A percentile compares a stretch with the other conserved stretches of the same genome.
phyloP scores from a whole-genome alignment of 2,888 invertebrate species.

The Cancer borealis region DNA sequence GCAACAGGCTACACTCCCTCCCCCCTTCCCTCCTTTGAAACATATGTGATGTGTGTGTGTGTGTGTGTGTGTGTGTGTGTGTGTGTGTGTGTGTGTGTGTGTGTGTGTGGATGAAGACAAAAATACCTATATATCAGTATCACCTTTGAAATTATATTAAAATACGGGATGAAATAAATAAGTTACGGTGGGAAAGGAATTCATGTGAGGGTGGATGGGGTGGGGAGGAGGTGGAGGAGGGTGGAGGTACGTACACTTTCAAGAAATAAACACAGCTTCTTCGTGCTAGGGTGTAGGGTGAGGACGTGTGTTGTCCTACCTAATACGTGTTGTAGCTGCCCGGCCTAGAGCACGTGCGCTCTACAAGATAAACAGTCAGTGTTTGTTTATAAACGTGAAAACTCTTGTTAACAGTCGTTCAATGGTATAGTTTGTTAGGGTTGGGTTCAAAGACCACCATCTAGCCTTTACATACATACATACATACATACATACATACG shows the following conservation, averaged over 20 bases:
- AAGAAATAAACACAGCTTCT: not conserved
- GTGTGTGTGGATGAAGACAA: not conserved
- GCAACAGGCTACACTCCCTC: too few species aligned
- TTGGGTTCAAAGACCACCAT: not conserved
- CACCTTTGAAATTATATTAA: too few species aligned
- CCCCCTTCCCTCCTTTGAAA: too few species aligned
- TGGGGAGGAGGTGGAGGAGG: not conserved
- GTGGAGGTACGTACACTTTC: not conserved
- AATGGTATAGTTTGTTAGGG: not conserved
- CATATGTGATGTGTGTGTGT: not conserved
- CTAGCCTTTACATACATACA: not conserved
- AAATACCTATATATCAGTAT: too few species aligned
- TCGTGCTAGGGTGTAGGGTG: not conserved
- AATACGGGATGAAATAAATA: too few species aligned
- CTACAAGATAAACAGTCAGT: not conserved
- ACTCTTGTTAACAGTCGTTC: not conserved
- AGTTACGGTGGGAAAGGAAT: not conserved
- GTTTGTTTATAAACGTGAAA: conserved; percentile 25
- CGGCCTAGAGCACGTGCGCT: not conserved
- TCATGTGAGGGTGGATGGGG: not conserved
- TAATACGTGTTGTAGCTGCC: not conserved
- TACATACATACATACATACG: conserved; percentile 43
- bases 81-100: not conserved
- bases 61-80: conserved; percentile 32
- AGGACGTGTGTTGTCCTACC: not conserved